Base-by-base conservation (phyloP, 2,888 invertebrate species). In the Bruchidius siliquastri region DNA sequence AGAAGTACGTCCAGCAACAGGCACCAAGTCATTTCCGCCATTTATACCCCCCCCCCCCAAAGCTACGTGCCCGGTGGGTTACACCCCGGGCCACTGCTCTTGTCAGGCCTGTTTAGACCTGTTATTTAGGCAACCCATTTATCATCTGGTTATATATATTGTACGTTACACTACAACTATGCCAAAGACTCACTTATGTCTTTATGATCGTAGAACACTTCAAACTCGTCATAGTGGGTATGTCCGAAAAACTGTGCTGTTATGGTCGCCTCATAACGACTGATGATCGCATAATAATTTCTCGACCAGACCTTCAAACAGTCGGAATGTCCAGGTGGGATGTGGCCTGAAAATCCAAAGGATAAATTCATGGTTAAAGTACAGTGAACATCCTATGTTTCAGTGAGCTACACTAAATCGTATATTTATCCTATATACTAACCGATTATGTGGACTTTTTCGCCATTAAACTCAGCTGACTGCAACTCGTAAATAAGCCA, bases 401-500 rank as follows among this genome's bases (percentile, higher is more conserved):
- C 26, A 26, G 26, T 26, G 3, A 26, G 26, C 8, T 26, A 8
- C 26, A 26, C 26, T 2, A 26, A 26, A 8, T 26, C 8, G 8
- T 26, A 8, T 2, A 8, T 26, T 8, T 26, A 26, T 8, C 8
- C 8, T 26, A 8, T 21, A n/a, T 74, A 70, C 73, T 72, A 79
- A 73, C 92, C 97, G 72, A 99, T 94, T n/a, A 99, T 93, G 83
- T 98, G 98, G 18, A 98, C 98, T 86, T 98, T 97, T 86, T 97
- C 97, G 20, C 94, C 94, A 79, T 93, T 95, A 84, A 96, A 94
- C 86, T 98, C 98, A 0, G 98, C 97, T 18, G 95, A 93, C 84
- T 97, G 97, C 18, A 99, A 88, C 84, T 97, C 96, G 81, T 95
- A 94, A 76, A 98, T 95, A 73, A 99, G 90, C 98, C 98, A 99